Percentiles rank a stretch among this genome's conserved stretches.
Conservation (phyloP, 2,113 vertebrate species). For the Stigmatopora nigra region DNA sequence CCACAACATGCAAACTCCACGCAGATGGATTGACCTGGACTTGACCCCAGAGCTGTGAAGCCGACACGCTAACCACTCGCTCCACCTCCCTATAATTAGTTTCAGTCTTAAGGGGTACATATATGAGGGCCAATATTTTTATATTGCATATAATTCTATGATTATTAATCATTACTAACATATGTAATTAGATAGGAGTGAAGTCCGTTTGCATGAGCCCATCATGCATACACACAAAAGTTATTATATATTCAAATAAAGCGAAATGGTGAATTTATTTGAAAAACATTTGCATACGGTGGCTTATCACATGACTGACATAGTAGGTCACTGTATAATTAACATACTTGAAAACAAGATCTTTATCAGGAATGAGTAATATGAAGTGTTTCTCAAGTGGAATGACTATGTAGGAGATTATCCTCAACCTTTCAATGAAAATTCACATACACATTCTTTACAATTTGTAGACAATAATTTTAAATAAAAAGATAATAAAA, state of each 20-base stretch:
- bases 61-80: too few species aligned
- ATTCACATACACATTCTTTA: not conserved
- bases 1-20: too few species aligned
- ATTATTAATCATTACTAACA: constrained; percentile 28
- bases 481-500: not conserved
- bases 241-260: not conserved
- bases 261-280: not conserved
- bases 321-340: not conserved
- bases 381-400: not conserved
- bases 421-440: not conserved
- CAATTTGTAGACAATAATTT: not conserved
- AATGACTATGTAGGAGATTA: not conserved
- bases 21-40: too few species aligned
- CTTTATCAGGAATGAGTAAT: not conserved
- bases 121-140: constrained; percentile 29
- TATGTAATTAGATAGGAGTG: constrained; percentile 29
- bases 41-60: too few species aligned
- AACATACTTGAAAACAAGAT: not conserved
- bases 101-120: constrained; percentile 27
- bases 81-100: constrained; percentile 26
- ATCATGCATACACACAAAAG: constrained; percentile 13
- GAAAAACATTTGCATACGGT: not conserved
- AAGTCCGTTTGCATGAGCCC: constrained; percentile 17
- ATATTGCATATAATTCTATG: too few species aligned
- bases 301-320: not conserved